Base-by-base conservation (phyloP, 1,140 invertebrate species). In the Panagrolaimus sp. region DNA sequence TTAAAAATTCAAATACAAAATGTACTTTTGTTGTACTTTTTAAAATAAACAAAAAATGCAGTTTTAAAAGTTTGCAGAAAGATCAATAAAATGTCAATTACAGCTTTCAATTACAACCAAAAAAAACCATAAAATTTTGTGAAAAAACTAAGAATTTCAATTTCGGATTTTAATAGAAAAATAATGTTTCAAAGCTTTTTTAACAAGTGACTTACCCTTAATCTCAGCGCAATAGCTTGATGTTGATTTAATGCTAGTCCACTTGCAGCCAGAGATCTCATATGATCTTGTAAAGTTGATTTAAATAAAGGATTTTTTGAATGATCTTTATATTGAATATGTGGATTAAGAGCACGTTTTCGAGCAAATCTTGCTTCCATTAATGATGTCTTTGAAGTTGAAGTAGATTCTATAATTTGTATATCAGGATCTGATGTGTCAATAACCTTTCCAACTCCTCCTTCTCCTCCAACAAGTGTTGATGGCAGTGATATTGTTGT, bases 241-340 rank as follows among this genome's bases (percentile, higher is more conserved):
- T 73, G 72, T 51, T 73, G 72, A 70, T 73, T 73, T 11, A 73
- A 42, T 9, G 66, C 66, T 8, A 73, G 1, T n/a, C 72, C 72
- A 16, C 42, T 46, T 9, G 51, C 66, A 16, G 72, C 72, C 51
- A 73, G 63, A 72, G 16, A 47, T 20, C 61, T 42, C 63, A 73
- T 73, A 47, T 73, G 72, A 48, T 73, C 73, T 75, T 73, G 72
- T 1, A 73, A 46, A 13, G 72, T 75, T 9, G 66, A 67, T 31
- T 73, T 73, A 42, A 73, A 73, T 13, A 73, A 53, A 11, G 76
- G 61, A 64, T 73, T 73, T 43, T 75, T 73, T 3, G 72, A 73
- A 16, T 73, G 72, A 46, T 73, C 72, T 48, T 73, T 73, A 42
- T 64, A 73, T 73, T 73, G 7, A 20, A 65, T 20, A n/a, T 67